These are phyloP conservation scores for Lerema accius DNA, from an alignment of 1,140 invertebrate species.

Conservation along the genomic window DNA sequence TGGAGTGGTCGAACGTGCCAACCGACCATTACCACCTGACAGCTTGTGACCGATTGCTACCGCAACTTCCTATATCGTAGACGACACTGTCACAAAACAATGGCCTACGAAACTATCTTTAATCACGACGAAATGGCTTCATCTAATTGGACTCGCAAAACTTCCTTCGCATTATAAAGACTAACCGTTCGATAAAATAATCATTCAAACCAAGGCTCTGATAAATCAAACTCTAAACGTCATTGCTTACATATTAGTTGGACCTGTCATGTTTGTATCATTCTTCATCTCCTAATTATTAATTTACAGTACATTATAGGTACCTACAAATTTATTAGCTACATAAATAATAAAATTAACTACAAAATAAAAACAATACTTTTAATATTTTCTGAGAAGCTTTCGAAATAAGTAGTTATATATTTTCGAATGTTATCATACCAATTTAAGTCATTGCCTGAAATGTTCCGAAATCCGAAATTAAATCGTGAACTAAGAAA, in stretches of 20 bases:
- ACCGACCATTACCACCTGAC: conserved; percentile 70
- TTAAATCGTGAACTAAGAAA: conserved; percentile 3
- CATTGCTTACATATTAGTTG: conserved; percentile 36
- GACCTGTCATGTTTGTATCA: conserved; percentile 26
- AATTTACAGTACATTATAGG: no score
- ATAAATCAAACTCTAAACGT: conserved; percentile 48
- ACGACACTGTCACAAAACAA: conserved; percentile 70
- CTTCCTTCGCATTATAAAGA: conserved; percentile 51
- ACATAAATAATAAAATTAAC: no score
- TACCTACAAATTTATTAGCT: no score
- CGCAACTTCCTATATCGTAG: conserved; percentile 55
- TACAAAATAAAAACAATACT: no score
- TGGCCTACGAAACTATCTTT: conserved; percentile 69
- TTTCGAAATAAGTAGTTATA: neutral
- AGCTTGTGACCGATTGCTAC: conserved; percentile 68
- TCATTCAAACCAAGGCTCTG: conserved; percentile 44
- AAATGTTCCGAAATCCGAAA: neutral
- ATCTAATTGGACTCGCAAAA: conserved; percentile 78
- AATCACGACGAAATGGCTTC: conserved; percentile 74
- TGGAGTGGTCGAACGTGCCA: conserved; percentile 59
- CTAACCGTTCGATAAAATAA: conserved; percentile 40
- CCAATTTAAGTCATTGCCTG: neutral
- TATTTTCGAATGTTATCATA: neutral
- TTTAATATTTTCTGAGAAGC: no score
- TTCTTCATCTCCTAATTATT: conserved; percentile 1